These are phyloP conservation scores for Cheilosia scutellata DNA, from an alignment of 2,888 invertebrate genomes.

Conservation along the genomic window DNA sequence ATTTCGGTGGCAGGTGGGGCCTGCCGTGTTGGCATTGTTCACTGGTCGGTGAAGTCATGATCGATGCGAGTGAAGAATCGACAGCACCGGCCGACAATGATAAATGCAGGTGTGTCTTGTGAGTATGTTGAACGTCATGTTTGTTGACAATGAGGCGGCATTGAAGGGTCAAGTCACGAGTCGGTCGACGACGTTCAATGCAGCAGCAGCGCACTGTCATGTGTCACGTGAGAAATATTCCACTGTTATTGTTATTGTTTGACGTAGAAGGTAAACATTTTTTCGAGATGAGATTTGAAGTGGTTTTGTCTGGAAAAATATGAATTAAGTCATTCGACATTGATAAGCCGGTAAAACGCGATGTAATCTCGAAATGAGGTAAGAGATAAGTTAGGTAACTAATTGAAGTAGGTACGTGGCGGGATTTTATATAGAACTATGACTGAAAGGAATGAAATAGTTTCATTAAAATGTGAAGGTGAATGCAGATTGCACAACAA, in stretches of 20 bases:
- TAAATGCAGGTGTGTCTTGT: constrained; percentile 59
- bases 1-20: constrained; percentile 16
- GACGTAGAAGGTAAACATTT: constrained; percentile 2
- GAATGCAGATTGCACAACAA: no score
- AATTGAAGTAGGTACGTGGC: no score
- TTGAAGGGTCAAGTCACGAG: constrained; percentile 64
- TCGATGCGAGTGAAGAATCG: constrained; percentile 22
- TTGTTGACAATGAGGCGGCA: constrained; percentile 30
- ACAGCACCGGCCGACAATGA: constrained; percentile 28
- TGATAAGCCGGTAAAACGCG: constrained; percentile 24
- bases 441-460: no score
- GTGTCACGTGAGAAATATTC: constrained; percentile 34
- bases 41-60: constrained; percentile 15
- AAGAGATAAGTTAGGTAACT: constrained; percentile 22
- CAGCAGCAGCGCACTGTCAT: constrained; percentile 18
- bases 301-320: not conserved
- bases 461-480: no score
- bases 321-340: constrained; percentile 26
- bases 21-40: not conserved
- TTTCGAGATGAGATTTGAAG: constrained; percentile 34
- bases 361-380: constrained; percentile 12
- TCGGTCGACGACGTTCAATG: constrained; percentile 19
- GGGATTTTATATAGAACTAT: no score
- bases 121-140: constrained; percentile 12
- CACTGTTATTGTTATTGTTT: constrained; percentile 39